Conservation (phyloP, 2,113 vertebrate genomes). For the Cavia aperea region DNA sequence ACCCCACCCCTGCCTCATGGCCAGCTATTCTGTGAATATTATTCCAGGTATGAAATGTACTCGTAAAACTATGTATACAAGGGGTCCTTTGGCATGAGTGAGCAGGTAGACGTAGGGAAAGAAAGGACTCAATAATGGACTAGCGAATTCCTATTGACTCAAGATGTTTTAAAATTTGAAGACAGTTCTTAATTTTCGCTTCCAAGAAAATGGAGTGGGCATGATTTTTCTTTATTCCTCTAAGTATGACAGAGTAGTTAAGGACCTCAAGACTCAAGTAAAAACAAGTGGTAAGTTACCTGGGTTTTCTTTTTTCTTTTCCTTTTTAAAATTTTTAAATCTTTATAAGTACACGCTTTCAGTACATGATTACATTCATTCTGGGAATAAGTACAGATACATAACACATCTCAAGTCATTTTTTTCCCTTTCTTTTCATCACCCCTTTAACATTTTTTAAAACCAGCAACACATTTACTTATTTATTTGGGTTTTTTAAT, state of each 20-base stretch:
- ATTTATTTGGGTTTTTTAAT: background rate
- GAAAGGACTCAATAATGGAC: background rate
- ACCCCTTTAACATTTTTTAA: background rate
- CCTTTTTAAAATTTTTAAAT: background rate
- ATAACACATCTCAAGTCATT: background rate
- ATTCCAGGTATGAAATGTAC: background rate
- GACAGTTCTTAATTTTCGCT: background rate
- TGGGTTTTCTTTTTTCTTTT: background rate
- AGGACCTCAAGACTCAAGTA: background rate
- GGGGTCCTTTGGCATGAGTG: background rate
- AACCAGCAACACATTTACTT: background rate
- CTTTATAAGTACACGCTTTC: background rate
- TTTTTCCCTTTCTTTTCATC: background rate
- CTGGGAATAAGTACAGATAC: background rate
- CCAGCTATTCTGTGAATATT: background rate
- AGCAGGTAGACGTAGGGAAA: background rate
- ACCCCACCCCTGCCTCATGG: background rate
- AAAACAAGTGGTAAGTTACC: background rate
- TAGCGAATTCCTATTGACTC: background rate
- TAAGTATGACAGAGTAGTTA: background rate
- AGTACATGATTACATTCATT: background rate
- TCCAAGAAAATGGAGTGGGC: background rate
- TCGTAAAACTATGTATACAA: background rate
- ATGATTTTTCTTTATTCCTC: background rate
- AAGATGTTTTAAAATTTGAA: constrained; percentile 13